These are phyloP conservation scores for Psilopogon haemacephalus DNA, from an alignment of 2,113 vertebrate species.

Conservation along the genomic window DNA sequence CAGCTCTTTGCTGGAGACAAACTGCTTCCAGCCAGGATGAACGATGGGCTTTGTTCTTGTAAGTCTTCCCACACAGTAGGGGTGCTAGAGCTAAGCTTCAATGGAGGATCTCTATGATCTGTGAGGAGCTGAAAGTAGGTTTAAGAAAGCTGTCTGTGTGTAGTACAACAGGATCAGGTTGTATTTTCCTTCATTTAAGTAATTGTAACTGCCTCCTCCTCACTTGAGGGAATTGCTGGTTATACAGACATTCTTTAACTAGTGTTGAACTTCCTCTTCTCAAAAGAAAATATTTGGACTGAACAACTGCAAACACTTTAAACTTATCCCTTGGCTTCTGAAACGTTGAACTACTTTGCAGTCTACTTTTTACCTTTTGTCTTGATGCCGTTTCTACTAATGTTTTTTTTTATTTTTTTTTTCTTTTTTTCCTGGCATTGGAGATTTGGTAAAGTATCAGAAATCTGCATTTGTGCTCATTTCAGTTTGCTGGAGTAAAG, in stretches of 20 bases:
- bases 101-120: fast-evolving
- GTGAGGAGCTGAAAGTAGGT: neutral
- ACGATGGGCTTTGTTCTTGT: neutral
- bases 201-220: neutral
- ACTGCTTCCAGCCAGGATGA: neutral
- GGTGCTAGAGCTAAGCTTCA: neutral
- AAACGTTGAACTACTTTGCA: neutral
- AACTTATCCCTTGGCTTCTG: neutral
- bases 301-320: neutral
- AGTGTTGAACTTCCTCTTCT: neutral
- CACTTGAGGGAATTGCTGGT: neutral
- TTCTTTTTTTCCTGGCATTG: neutral
- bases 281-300: neutral
- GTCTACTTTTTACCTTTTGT: neutral
- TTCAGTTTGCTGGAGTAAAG: neutral
- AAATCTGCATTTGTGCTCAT: neutral
- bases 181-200: neutral
- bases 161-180: neutral
- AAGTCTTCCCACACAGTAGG: neutral
- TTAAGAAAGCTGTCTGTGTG: neutral
- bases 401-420: neutral
- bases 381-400: neutral
- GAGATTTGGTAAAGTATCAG: neutral
- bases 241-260: neutral
- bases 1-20: neutral